Conservation (phyloP, 2,888 invertebrate genomes). For the Sepiola atlantica region DNA sequence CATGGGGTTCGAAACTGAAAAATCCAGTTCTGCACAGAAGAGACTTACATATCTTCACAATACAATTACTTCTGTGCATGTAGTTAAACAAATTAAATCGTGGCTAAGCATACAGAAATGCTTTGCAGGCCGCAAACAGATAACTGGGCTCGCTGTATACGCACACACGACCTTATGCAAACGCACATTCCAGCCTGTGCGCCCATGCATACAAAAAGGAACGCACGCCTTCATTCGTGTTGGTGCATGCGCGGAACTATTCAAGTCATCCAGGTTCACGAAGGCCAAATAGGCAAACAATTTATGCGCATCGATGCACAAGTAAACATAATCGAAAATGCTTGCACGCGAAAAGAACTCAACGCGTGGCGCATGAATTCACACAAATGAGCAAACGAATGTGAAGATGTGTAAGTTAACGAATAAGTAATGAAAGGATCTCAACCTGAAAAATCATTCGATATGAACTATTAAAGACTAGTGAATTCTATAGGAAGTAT, state of each 20-base stretch:
- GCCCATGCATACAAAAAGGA: not conserved
- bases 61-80: too few relatives aligned
- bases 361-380: not conserved
- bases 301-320: not conserved
- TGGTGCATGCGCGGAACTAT: not conserved
- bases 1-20: too few relatives aligned
- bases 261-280: conserved; percentile 16
- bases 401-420: not conserved
- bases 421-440: not conserved
- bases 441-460: not conserved
- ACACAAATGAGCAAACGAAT: not conserved
- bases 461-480: not conserved
- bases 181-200: not conserved
- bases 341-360: not conserved
- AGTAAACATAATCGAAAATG: not conserved
- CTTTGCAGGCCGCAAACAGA: too few relatives aligned
- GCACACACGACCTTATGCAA: not conserved
- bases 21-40: too few relatives aligned
- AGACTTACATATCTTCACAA: too few relatives aligned
- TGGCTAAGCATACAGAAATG: too few relatives aligned
- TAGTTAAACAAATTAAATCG: too few relatives aligned
- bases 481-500: not conserved
- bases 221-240: not conserved
- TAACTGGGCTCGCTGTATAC: not conserved
- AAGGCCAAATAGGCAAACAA: conserved; percentile 18